Evolutionary conservation across 2,888 invertebrate genomes (phyloP), one percentile per base, ranked within the genome.

Genomic region (Synanthedon vespiformis): DNA sequence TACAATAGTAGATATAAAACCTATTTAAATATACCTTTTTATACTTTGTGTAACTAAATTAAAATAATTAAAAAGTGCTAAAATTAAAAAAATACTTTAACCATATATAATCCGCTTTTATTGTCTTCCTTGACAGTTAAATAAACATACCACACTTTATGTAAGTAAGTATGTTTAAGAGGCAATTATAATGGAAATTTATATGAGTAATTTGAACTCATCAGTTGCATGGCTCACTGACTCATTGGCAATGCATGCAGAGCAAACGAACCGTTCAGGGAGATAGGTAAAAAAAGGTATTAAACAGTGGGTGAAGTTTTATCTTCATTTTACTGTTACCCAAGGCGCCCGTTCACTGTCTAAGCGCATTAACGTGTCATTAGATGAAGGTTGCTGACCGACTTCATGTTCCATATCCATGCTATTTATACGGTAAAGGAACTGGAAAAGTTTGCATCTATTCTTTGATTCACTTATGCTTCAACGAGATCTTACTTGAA

Each of bases 161-260:
- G 10, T 34, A n/a, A n/a, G n/a, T n/a, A n/a, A n/a, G n/a, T n/a
- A 5, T 34, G 34, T 34, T 34, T 34, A 34, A 34, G 10, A 34
- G 6, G 34, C 10, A 34, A 10, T 34, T 34, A 27, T 34, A 34
- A 27, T 8, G 8, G 8, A 27, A 22, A 41, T 6, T 41, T 41
- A 41, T 41, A 13, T 13, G 5, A 41, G 41, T 41, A 41, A 12
- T 41, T 14, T 44, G 14, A 44, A 44, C 13, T 44, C 44, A 44
- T 13, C 44, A 44, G 14, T 14, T 44, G 60, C 58, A 73, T 66
- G 80, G 70, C 79, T 70, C 73, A 79, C 77, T 86, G 86, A 86
- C 75, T 86, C 87, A 86, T 86, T 79, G 80, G 65, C 67, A 76
- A 84, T 86, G 86, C 80, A 86, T 87, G 83, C 70, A 60, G 82